Evolutionary conservation across 2,113 vertebrate species (phyloP), one percentile per base, ranked within the genome.

Genomic region (Tyrannus savana): DNA sequence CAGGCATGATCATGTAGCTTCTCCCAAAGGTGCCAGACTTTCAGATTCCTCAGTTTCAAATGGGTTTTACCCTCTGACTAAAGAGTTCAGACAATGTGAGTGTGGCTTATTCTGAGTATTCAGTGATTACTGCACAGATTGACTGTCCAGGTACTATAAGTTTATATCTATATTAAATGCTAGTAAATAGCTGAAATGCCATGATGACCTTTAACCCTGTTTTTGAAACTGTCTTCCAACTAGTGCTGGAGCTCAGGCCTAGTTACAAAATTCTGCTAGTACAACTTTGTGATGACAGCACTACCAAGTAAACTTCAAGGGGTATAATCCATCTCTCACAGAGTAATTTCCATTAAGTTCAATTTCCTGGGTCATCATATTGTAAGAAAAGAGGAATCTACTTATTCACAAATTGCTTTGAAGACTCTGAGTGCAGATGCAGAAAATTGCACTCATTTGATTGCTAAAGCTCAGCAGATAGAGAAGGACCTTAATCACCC

Each of bases 331-430:
- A 14, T 87, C 71, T 94, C 94, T 85, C 28, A 69, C 31, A 19
- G 30, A 64, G 21, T 87, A 79, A 85, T 85, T 83, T 87, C 67
- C n/a, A 55, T 37, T 76, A 50, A 84, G 82, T 87, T 93, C 28
- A 73, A 85, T 93, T 89, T 89, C 59, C 59, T 83, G 12, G 18
- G 27, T 73, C 50, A 62, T 82, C 64, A 73, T 66, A 62, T 62
- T 66, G 14, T 59, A 82, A 84, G 87, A 31, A 87, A 56, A 87
- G 44, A 81, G 35, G 37, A 86, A 78, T 81, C 41, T 71, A 46
- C 60, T 93, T 92, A 71, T 81, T 62, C 47, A 82, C 18, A 92
- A 75, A 79, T 87, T 82, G 28, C 37, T 89, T 87, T 92, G 73
- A 89, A 85, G 49, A 25, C 12, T 42, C 19, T 86, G 52, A 79